Evolutionary conservation across 2,888 invertebrate genomes (phyloP), one percentile per base, ranked within the genome.

Genomic region (Branchellion lobata): DNA sequence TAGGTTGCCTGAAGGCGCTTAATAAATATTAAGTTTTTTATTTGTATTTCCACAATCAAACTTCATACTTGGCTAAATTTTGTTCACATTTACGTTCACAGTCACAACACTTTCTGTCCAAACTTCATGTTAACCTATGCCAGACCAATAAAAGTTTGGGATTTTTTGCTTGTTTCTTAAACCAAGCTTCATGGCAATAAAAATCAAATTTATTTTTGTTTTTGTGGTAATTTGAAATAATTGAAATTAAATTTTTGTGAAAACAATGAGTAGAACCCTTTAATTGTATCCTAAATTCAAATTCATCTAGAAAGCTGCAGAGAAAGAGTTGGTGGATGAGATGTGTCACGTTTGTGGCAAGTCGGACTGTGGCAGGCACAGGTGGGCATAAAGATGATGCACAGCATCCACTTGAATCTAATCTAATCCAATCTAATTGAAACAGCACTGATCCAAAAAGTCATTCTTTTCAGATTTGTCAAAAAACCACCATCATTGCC

Each of bases 331-430:
- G 31, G 21, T 21, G 29, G 69, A 31, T 69, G 69, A n/a, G 27
- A 5, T 11, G 11, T 87, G 87, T 83, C 85, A 86, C 71, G 86
- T 87, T 0, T 87, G 87, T 84, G 87, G 86, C n/a, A 85, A 86
- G 79, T 84, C 85, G 73, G 85, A 84, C 80, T 87, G 87, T 83
- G 85, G 85, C 14, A 83, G 87, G 81, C 87, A 87, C 82, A 86
- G 86, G 87, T 82, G 36, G 40, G 27, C 40, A 47, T 72, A 2
- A 40, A 24, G 34, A 40, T 78, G 11, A 36, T 11, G 34, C 8
- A 31, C n/a, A 53, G 2, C 53, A n/a, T 79, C n/a, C 61, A 14
- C 18, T 57, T 53, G 14, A 2, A 27, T n/a, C n/a, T n/a, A n/a
- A n/a, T n/a, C n/a, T n/a, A n/a, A n/a, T n/a, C n/a, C n/a, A n/a